Evolutionary conservation across 92 coral and sea anemone genomes (phyloP), one percentile per base, ranked within the genome.

Genomic region (Anthopleura xanthogrammica): DNA sequence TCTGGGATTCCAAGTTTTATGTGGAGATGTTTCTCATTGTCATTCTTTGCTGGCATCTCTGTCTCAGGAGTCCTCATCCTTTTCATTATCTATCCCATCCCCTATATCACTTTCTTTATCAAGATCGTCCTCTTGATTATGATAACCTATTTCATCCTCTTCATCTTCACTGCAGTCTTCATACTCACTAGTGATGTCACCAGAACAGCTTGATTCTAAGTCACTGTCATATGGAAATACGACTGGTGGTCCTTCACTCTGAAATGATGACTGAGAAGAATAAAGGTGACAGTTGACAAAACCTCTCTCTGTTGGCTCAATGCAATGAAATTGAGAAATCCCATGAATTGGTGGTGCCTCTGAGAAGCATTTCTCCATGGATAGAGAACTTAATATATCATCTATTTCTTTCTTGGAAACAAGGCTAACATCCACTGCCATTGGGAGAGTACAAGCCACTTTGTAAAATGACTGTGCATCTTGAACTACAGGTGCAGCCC

Each of bases 391-490:
- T 36, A 68, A 72, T 55, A 62, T 16, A 77, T 85, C 82, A 68
- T 71, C 84, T 57, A 85, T 88, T 52, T 86, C 90, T 56, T 86
- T 86, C 76, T 86, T 77, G 23, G 74, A 43, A 36, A 82, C 39
- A 72, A 82, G 85, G 48, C 74, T 42, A 70, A 78, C 80, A 86
- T 80, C 70, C 52, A 86, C 85, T 29, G 86, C 85, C 85, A 70
- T 17, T 52, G 54, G 64, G 48, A 88, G 82, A 29, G 50, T 88
- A 9, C 73, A 80, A 72, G 90, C 90, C 16, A 89, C 91, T 58
- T 88, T 68, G 81, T 20, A 40, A 77, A 92, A 86, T 24, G 95
- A 91, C 89, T 81, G 43, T 58, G 92, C 91, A 87, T 89, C 92
- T 57, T 39, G 79, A 74, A 89, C 86, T 56, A 55, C 62, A 64